Conservation (phyloP, 2,888 invertebrate genomes). For the Dione juno region DNA sequence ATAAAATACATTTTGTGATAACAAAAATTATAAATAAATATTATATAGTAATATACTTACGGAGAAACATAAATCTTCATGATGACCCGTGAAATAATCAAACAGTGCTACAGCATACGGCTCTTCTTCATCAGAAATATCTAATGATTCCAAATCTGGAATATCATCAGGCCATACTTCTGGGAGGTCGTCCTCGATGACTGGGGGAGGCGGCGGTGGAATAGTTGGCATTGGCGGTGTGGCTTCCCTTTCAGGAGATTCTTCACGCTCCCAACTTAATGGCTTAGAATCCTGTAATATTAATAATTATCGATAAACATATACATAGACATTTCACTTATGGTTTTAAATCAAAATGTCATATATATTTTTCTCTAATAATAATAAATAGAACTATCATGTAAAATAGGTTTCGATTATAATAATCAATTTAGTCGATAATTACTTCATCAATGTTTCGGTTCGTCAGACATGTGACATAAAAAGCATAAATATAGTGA, state of each 20-base stretch:
- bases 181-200: constrained; percentile 62
- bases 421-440: background rate
- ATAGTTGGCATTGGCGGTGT: constrained; percentile 92
- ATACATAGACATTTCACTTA: too few species aligned
- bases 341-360: too few species aligned
- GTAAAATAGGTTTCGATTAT: background rate
- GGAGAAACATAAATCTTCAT: constrained; percentile 91
- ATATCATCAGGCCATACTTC: constrained; percentile 59
- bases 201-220: constrained; percentile 90
- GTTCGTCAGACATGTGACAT: background rate
- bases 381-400: too few species aligned
- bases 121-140: constrained; percentile 58
- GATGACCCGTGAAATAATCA: constrained; percentile 89
- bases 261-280: constrained; percentile 67
- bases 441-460: background rate
- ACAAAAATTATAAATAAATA: too few species aligned
- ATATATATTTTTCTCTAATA: too few species aligned
- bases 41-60: constrained; percentile 77
- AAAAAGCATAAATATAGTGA: background rate
- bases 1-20: background rate
- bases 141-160: constrained; percentile 47
- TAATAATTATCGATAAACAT: constrained; percentile 11
- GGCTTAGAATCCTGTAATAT: constrained; percentile 65
- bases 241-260: constrained; percentile 70
- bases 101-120: constrained; percentile 91